phyloP scores from a whole-genome alignment of 2,797 vertebrate genomes.

The Cyclopterus lumpus region DNA sequence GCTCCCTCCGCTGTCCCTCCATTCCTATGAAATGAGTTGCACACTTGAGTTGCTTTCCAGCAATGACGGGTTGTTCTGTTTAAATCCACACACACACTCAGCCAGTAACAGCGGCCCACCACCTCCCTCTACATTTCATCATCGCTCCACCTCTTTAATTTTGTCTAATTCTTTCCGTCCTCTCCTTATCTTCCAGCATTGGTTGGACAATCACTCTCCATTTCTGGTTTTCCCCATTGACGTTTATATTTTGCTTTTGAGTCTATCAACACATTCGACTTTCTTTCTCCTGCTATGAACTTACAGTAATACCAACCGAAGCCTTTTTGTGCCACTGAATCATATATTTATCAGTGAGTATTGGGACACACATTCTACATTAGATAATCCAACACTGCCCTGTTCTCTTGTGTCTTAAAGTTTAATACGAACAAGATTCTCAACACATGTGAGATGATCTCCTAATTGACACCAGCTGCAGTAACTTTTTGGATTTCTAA shows the following conservation, averaged over 20 bases:
- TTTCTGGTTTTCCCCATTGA: constrained; percentile 49
- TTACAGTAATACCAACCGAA: not conserved
- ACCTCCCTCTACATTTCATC: constrained; percentile 39
- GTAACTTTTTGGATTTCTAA: not conserved
- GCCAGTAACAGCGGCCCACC: constrained; percentile 17
- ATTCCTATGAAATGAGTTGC: constrained; percentile 69
- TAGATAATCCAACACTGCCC: not conserved
- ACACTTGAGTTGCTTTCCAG: constrained; percentile 54
- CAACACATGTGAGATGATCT: not conserved
- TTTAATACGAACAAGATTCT: not conserved
- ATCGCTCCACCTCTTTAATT: constrained; percentile 44
- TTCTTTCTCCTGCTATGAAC: constrained; percentile 8
- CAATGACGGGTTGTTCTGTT: constrained; percentile 60
- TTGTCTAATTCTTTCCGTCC: constrained; percentile 55
- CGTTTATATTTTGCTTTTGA: constrained; percentile 4
- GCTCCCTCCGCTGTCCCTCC: constrained; percentile 37
- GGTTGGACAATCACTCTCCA: constrained; percentile 31
- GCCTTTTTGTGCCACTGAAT: constrained; percentile 4
- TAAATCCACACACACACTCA: constrained; percentile 39
- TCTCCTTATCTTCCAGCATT: constrained; percentile 29
- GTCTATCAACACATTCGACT: not conserved
- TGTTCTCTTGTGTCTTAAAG: not conserved
- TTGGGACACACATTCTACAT: not conserved
- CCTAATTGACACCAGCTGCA: not conserved
- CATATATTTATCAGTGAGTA: not conserved